Conservation (phyloP, 2,888 invertebrate species). For the Abscondita cerata region DNA sequence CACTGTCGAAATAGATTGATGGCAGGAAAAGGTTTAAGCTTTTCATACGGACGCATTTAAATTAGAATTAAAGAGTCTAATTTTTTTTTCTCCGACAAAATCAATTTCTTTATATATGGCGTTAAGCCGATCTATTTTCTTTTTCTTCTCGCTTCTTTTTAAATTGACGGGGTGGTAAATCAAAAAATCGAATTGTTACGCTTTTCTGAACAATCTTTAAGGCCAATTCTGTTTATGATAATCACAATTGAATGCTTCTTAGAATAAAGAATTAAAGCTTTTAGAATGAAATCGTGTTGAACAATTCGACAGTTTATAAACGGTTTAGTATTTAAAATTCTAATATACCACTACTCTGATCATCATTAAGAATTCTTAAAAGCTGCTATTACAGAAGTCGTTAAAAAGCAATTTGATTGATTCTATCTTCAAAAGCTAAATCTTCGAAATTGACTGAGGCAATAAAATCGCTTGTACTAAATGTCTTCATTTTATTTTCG, state of each 20-base stretch:
- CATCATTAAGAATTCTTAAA: conserved; percentile 11
- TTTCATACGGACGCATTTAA: no score
- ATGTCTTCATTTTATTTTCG: neutral
- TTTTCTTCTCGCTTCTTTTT: conserved; percentile 15
- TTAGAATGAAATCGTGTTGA: conserved; percentile 12
- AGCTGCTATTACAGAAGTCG: conserved; percentile 15
- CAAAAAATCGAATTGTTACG: conserved; percentile 28
- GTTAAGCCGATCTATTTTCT: no score
- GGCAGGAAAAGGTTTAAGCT: no score
- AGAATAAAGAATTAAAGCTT: conserved; percentile 24
- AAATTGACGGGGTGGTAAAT: conserved; percentile 21
- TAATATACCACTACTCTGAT: conserved; percentile 9
- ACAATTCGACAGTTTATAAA: conserved; percentile 14
- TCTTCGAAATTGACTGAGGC: conserved; percentile 4
- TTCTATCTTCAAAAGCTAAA: conserved; percentile 4
- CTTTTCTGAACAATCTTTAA: conserved; percentile 25
- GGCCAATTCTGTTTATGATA: conserved; percentile 29
- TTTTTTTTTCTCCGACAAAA: no score
- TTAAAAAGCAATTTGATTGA: conserved; percentile 21
- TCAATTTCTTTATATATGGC: no score
- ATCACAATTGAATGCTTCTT: conserved; percentile 20
- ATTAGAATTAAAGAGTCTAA: no score
- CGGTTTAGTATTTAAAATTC: conserved; percentile 15
- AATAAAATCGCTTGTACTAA: conserved; percentile 6
- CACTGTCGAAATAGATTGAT: no score